Evolutionary conservation across 2,113 vertebrate genomes (phyloP), one percentile per base, ranked within the genome.

Genomic region (Corynorhinus townsendii): DNA sequence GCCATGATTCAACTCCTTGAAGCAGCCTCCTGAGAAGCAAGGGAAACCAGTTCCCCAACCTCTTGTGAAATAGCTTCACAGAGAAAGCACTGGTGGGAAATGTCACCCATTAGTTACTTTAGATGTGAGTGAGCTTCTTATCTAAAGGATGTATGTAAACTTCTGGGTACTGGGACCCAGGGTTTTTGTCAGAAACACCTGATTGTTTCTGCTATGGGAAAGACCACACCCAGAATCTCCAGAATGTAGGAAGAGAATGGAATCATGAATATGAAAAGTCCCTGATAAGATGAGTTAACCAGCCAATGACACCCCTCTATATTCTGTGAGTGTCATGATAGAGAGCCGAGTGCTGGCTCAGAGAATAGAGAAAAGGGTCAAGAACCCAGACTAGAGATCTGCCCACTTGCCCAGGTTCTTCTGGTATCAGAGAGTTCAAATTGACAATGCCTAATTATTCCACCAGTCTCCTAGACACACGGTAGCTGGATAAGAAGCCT

Each of bases 401-500:
- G 4, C 19, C 75, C 7, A 1, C 9, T 68, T 73, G 30, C 35
- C 49, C 11, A 11, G 2, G 5, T 59, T 22, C 28, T 56, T 28
- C 54, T 30, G 33, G 10, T 14, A 5, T 28, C 77, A 22, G 7
- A 26, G 2, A 1, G 43, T 3, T 47, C 19, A 47, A 1, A 15
- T 0, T 4, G 4, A 47, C 47, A n/a, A 12, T 11, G 10, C 76
- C 30, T 38, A 40, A 10, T 30, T 22, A 15, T 26, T 22, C 30
- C 2, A 8, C 3, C 19, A 0, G 45, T 52, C 19, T 68, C 76
- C 40, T 84, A 59, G 40, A 76, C 45, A 26, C 49, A 28, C 11
- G 26, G n/a, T 2, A 43, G 33, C 56, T 11, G 4, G 1, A 16
- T 0, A 1, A 33, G 15, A 16, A 15, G 8, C 9, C 6, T 3